phyloP scores from a whole-genome alignment of 2,888 invertebrate species.

The Ganaspis brasiliensis region DNA sequence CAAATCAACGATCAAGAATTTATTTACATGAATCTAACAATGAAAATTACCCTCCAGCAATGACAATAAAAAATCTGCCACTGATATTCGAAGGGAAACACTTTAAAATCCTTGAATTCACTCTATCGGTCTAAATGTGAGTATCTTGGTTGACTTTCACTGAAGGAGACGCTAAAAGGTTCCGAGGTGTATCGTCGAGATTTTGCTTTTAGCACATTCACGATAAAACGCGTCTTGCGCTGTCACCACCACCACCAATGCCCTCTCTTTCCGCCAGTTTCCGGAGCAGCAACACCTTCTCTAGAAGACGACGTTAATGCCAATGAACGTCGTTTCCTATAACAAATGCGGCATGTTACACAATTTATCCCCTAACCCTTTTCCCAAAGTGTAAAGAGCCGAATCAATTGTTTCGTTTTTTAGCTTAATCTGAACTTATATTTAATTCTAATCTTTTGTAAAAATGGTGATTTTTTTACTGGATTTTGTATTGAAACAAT shows the following conservation, averaged over 20 bases:
- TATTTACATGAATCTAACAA: no score
- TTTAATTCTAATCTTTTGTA: no score
- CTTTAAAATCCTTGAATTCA: constrained; percentile 48
- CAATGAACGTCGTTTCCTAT: constrained; percentile 72
- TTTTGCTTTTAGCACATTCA: constrained; percentile 80
- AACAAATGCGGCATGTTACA: constrained; percentile 65
- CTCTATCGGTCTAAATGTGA: constrained; percentile 59
- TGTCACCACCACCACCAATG: constrained; percentile 50
- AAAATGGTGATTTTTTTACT: no score
- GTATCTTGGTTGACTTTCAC: constrained; percentile 73
- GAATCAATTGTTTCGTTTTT: no score
- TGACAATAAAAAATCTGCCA: background rate
- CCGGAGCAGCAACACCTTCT: constrained; percentile 52
- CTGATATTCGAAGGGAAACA: background rate
- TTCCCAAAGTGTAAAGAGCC: background rate
- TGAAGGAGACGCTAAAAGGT: constrained; percentile 79
- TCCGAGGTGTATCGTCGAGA: constrained; percentile 78
- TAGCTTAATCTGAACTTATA: no score
- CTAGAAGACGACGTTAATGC: constrained; percentile 69
- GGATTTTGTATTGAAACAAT: no score
- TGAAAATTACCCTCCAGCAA: no score
- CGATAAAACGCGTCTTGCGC: constrained; percentile 75
- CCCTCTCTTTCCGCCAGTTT: constrained; percentile 55
- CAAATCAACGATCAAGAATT: no score
- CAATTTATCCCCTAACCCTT: background rate